phyloP scores from a whole-genome alignment of 2,797 vertebrate genomes.

The Hirundo rustica region DNA sequence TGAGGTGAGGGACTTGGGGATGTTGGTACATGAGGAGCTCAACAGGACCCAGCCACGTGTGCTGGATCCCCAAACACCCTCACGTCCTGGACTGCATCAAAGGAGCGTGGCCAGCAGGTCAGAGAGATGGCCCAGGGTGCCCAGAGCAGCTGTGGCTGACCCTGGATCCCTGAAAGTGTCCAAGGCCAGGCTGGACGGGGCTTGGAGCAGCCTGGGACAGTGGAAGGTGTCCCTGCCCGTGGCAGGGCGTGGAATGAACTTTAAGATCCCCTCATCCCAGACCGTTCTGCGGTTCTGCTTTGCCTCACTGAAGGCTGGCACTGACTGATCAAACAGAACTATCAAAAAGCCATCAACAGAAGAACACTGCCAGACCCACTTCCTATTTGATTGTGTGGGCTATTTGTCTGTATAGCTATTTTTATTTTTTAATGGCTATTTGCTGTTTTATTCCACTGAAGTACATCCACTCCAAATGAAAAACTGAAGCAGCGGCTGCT shows the following conservation, averaged over 20 bases:
- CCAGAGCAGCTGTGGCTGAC: neutral
- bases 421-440: neutral
- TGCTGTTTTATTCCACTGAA: neutral
- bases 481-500: neutral
- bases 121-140: neutral
- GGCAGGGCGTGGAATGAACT: neutral
- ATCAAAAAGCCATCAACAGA: neutral
- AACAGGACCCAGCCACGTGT: fast-evolving
- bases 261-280: neutral
- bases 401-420: neutral
- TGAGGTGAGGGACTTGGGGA: neutral
- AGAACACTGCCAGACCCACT: neutral
- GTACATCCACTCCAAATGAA: neutral
- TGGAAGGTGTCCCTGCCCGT: neutral
- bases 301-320: neutral
- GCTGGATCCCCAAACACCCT: neutral
- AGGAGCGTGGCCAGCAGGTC: neutral
- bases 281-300: neutral
- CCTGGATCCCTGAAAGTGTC: neutral
- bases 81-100: neutral
- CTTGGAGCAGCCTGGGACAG: fast-evolving
- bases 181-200: fast-evolving
- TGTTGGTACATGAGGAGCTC: neutral
- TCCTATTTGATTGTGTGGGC: neutral
- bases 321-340: neutral